Base-by-base conservation (phyloP, 2,797 vertebrate species). In the Luscinia luscinia region DNA sequence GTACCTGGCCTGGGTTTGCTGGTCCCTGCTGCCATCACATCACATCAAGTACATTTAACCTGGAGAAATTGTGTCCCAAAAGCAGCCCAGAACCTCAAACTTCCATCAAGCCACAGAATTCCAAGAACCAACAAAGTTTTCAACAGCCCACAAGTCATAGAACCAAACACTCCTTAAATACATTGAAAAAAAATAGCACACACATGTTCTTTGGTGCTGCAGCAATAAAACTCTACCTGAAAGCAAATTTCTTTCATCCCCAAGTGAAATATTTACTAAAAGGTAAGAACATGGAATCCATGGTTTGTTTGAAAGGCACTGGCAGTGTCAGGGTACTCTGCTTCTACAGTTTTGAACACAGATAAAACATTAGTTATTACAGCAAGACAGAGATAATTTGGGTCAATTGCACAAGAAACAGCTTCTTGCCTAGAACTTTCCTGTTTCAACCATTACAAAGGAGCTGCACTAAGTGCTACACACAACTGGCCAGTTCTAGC, bases 11-110 rank as follows among this genome's bases (percentile, higher is more conserved):
- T 21, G 17, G 16, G 52, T 17, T 13, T 43, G 58, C 27, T 30
- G 21, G 30, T 26, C n/a, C 55, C 46, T 18, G 7, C 40, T 67
- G n/a, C 21, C 27, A 55, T 28, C 57, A 36, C 15, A 49, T 23
- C 11, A 9, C 13, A 0, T 2, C 27, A 58, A 7, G 6, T 12
- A 26, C 12, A 28, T 34, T 12, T 13, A 2, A 17, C 20, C 23
- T 32, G 38, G 10, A 57, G 24, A 46, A 84, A n/a, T 2, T 18
- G 5, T 9, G 45, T 46, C 45, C 45, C 3, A 27, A 74, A 55
- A 62, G 57, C 17, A 74, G 41, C 49, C 41, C 58, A 32, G 66
- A 68, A 41, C 11, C 23, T 68, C 15, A 15, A 36, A 20, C 9
- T 79, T 59, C 45, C 15, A 67, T 20, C 38, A 34, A 41, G 14